Percentiles rank a stretch among this genome's conserved stretches.
phyloP scores from a whole-genome alignment of 1,140 invertebrate genomes.

The Bombus superbus region DNA sequence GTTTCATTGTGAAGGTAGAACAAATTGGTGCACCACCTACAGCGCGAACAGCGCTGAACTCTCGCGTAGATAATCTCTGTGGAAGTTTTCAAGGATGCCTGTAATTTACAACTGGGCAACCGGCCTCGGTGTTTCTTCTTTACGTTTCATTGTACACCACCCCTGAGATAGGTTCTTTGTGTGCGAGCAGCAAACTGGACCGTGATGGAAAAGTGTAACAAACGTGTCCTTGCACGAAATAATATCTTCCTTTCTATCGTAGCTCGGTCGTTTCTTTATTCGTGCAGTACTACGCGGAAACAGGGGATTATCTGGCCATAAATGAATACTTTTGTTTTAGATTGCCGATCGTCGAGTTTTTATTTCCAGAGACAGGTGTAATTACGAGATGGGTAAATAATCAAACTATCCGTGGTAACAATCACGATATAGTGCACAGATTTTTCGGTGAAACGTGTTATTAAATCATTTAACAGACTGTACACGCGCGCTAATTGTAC shows the following conservation, averaged over 20 bases:
- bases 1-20: slow-evolving; percentile 21
- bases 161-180: slow-evolving; percentile 1
- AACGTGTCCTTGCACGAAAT: slow-evolving; percentile 16
- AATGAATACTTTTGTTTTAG: neutral
- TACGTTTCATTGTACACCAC: slow-evolving; percentile 15
- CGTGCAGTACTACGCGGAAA: neutral
- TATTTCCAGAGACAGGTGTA: neutral
- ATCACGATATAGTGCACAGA: neutral
- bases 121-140: slow-evolving; percentile 2
- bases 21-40: slow-evolving; percentile 48
- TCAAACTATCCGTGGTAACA: neutral
- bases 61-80: slow-evolving; percentile 41
- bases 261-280: too few relatives aligned
- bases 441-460: neutral
- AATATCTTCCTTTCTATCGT: neutral
- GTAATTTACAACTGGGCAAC: slow-evolving; percentile 31
- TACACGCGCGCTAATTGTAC: neutral
- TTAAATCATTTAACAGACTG: slow-evolving; percentile 1
- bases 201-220: slow-evolving; percentile 31
- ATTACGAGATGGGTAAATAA: neutral
- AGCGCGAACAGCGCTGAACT: slow-evolving; percentile 21
- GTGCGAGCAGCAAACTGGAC: neutral
- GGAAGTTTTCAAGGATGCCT: slow-evolving; percentile 33
- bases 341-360: neutral
- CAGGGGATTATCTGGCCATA: too few relatives aligned